Base-by-base conservation (phyloP, 2,888 invertebrate species). In the Bombyx huttoni region DNA sequence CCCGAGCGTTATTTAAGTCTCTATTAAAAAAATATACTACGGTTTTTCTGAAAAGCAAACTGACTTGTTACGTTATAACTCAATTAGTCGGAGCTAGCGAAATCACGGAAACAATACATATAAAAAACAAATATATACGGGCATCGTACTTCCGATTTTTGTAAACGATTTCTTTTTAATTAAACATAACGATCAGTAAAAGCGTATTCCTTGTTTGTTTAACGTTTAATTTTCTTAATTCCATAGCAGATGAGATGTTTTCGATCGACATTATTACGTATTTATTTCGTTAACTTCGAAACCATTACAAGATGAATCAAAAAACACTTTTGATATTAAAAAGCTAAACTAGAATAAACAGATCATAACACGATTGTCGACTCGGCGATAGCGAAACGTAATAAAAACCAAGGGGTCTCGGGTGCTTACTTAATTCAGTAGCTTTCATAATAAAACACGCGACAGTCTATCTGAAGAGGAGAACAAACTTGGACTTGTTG, bases 401-500 rank as follows among this genome's bases (percentile, higher is more conserved):
- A 73, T 69, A 72, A 68, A 68, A 67, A 67, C 61, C 55, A 55
- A 53, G 63, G 59, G 61, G 56, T 63, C 59, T 63, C 56, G 48
- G 58, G 72, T 77, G 70, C 75, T 79, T 78, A 75, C 71, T 81
- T 83, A 81, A 83, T 81, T 84, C 81, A 79, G 68, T 57, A 72
- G 78, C 75, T 75, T 73, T 73, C 70, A 79, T 84, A 81, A 79
- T 84, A 82, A 81, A 82, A 82, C 75, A 78, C 74, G 75, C 73
- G 81, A 79, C 78, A 75, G 78, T 70, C 75, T 73, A 76, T 75
- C 76, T 79, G 65, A 73, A 84, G 82, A 78, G 84, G 76, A 78
- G 71, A 67, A 81, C 81, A 87, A 85, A 85, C 83, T 78, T 74
- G 70, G 78, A 86, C 84, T 86, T 86, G 86, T 86, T 87, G 86